Evolutionary conservation across 2,888 invertebrate genomes (phyloP).

Genomic region (Chalcosyrphus nemorum): DNA sequence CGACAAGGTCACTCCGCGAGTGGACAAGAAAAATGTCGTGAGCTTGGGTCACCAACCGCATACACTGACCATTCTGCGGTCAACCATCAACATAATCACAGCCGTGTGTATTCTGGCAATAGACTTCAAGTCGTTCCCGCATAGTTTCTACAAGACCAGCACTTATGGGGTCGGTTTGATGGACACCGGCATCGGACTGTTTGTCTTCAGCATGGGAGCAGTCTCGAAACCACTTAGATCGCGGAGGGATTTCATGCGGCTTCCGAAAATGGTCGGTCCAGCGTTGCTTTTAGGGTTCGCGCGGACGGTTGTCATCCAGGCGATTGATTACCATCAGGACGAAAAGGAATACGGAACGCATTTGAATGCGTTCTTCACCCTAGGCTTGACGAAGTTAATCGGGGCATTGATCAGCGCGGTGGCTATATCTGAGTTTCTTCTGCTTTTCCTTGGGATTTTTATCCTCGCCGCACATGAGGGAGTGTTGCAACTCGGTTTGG

Average conservation of each 20-base stretch:
- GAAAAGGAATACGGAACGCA: conserved; percentile 97
- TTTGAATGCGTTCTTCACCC: conserved; percentile 99
- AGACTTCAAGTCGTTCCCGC: conserved; percentile 94
- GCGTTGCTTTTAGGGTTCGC: conserved; percentile 85
- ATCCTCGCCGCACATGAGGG: conserved; percentile 87
- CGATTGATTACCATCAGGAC: conserved; percentile 92
- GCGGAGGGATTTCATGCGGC: conserved; percentile 74
- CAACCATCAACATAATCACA: conserved; percentile 88
- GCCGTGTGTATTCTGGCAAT: conserved; percentile 94
- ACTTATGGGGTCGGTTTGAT: conserved; percentile 93
- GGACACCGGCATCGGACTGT: conserved; percentile 97
- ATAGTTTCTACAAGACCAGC: conserved; percentile 93
- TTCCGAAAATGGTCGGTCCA: conserved; percentile 79
- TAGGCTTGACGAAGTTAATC: conserved; percentile 91
- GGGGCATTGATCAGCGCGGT: conserved; percentile 83
- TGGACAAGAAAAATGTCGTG: conserved; percentile 37
- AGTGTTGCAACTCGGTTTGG: conserved; percentile 85
- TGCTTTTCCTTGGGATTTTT: conserved; percentile 82
- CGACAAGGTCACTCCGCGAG: neutral
- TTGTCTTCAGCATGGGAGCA: conserved; percentile 90
- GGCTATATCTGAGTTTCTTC: conserved; percentile 74
- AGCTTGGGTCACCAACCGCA: conserved; percentile 77
- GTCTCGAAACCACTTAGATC: conserved; percentile 84
- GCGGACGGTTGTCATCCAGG: conserved; percentile 85
- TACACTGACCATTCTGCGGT: conserved; percentile 87